phyloP scores from a whole-genome alignment of 2,888 invertebrate species.

The Germaria angustata region DNA sequence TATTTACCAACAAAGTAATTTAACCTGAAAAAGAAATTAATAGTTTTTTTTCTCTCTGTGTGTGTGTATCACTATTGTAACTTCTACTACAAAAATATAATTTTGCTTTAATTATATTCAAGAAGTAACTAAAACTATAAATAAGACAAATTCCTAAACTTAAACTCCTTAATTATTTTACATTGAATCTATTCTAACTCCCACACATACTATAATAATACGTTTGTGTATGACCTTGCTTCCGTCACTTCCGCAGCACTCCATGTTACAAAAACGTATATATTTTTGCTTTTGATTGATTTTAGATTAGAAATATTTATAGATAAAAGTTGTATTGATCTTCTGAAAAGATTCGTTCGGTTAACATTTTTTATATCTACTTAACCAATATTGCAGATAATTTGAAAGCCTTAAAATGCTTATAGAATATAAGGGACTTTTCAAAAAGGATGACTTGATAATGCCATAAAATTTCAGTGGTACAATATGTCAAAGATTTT shows the following conservation, averaged over 20 bases:
- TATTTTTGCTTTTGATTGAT: no score
- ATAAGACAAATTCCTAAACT: background rate
- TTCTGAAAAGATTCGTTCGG: no score
- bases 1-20: slow-evolving; percentile 7
- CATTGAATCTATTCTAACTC: background rate
- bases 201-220: background rate
- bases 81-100: slow-evolving; percentile 38
- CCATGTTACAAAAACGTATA: no score
- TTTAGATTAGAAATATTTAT: no score
- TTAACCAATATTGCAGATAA: no score
- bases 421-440: no score
- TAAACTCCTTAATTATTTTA: background rate
- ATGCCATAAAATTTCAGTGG: no score
- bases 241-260: background rate
- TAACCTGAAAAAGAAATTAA: slow-evolving; percentile 38
- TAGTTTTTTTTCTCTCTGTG: slow-evolving; percentile 39
- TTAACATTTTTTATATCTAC: no score
- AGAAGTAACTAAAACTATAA: slow-evolving; percentile 17
- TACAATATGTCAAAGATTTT: no score
- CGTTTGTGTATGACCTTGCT: background rate
- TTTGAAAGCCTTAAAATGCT: no score
- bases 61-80: slow-evolving; percentile 70
- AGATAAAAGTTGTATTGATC: no score
- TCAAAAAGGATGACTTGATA: no score
- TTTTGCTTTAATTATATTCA: slow-evolving; percentile 44